Percentiles rank a stretch among this genome's conserved stretches.
Evolutionary conservation across 2,113 vertebrate species (phyloP).

Genomic region (Theristicus caerulescens): DNA sequence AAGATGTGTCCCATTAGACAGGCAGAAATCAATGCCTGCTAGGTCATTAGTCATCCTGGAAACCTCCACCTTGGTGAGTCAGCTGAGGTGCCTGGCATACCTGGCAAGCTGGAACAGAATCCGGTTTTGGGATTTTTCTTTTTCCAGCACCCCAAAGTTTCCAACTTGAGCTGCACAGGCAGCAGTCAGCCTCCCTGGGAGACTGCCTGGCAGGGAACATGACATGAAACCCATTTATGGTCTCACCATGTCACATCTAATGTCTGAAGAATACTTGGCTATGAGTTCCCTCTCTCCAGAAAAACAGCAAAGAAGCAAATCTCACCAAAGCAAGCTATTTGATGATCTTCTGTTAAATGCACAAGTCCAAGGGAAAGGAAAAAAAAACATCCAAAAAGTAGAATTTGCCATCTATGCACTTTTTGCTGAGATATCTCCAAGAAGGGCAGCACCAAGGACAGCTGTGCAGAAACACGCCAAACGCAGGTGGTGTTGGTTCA

Average conservation of each 20-base stretch:
- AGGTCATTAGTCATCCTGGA: conserved; percentile 21
- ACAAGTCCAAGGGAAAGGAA: not conserved
- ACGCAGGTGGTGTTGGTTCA: not conserved
- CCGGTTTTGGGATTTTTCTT: not conserved
- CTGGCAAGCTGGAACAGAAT: not conserved
- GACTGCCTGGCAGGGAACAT: accelerated
- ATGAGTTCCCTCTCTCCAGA: not conserved
- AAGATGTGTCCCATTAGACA: conserved; percentile 7
- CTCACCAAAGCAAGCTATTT: not conserved
- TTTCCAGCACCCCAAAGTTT: not conserved
- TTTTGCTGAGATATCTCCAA: not conserved
- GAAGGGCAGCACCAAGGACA: not conserved
- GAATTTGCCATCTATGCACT: not conserved
- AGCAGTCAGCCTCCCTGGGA: not conserved
- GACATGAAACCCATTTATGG: not conserved
- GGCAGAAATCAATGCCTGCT: conserved; percentile 38
- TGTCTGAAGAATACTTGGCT: not conserved
- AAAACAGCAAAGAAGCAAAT: not conserved
- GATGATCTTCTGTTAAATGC: not conserved
- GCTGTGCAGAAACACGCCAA: not conserved
- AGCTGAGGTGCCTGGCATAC: not conserved
- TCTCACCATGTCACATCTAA: not conserved
- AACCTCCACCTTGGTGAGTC: not conserved
- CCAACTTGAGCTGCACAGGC: not conserved
- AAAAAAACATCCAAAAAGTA: not conserved